These are phyloP conservation scores for Coregonus clupeaformis DNA, from an alignment of 2,113 vertebrate species.

Conservation along the genomic window DNA sequence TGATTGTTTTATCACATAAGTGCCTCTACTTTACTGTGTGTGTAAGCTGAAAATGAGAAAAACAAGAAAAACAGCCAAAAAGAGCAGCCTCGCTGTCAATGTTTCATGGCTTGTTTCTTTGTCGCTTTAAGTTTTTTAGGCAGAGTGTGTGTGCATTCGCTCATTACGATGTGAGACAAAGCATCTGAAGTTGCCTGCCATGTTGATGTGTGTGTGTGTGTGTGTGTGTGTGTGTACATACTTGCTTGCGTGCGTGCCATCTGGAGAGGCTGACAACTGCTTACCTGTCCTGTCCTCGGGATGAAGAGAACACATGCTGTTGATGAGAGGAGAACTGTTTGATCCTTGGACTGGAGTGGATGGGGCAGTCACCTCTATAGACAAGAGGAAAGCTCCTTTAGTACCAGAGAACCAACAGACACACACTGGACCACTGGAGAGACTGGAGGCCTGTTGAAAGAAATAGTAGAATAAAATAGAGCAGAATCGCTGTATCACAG, in stretches of 20 bases:
- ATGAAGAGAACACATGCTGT: not conserved
- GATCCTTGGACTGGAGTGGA: not conserved
- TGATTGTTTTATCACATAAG: no score
- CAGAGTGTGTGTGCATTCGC: no score
- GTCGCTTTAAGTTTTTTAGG: no score
- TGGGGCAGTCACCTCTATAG: constrained; percentile 23
- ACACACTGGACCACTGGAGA: constrained; percentile 36
- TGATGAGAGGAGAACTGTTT: not conserved
- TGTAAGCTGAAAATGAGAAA: no score
- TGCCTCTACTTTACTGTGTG: no score
- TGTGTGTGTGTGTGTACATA: not conserved
- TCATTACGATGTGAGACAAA: no score
- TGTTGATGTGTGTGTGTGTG: no score
- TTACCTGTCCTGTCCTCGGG: not conserved
- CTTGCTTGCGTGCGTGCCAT: constrained; percentile 26
- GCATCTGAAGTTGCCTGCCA: not conserved
- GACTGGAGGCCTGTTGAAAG: not conserved
- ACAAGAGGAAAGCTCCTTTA: not conserved
- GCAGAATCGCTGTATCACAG: no score
- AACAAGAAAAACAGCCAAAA: no score
- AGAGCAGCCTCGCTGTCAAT: no score
- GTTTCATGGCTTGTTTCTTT: no score
- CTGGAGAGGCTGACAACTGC: constrained; percentile 25
- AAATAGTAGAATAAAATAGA: no score
- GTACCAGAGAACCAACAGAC: constrained; percentile 26